A percentile compares a stretch with the other conserved stretches of the same genome.
Conservation (phyloP, 1,140 invertebrate species). For the Euwallacea similis region DNA sequence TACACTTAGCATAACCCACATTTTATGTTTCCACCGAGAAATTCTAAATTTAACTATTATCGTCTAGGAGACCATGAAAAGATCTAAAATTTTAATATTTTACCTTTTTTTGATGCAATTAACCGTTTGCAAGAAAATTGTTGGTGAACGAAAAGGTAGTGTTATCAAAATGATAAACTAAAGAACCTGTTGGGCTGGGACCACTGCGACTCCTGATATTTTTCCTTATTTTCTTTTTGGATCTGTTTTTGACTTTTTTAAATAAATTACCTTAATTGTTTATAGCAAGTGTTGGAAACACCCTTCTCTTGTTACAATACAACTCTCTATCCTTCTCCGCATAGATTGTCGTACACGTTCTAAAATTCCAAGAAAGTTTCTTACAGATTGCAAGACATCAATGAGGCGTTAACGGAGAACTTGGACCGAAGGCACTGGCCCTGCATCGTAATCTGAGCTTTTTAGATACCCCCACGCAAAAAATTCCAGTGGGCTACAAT, state of each 20-base stretch:
- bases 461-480: slow-evolving; percentile 6
- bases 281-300: slow-evolving; percentile 6
- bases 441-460: background rate
- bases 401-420: background rate
- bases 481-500: slow-evolving; percentile 2
- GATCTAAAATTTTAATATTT: background rate
- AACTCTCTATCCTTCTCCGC: background rate
- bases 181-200: background rate
- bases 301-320: background rate
- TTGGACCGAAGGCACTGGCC: slow-evolving; percentile 3
- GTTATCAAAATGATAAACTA: background rate
- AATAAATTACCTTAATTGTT: background rate
- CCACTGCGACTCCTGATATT: background rate
- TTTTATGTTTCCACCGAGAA: background rate
- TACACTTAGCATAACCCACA: too few relatives aligned
- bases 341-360: too few relatives aligned
- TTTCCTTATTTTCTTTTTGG: background rate
- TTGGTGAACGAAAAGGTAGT: background rate
- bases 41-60: background rate
- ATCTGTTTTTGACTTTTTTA: background rate
- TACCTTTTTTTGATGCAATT: background rate
- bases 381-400: background rate
- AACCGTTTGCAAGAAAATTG: background rate
- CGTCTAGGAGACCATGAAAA: background rate
- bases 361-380: background rate